Conservation (phyloP, 2,113 vertebrate species). For the Microcebus ravelobensis region DNA sequence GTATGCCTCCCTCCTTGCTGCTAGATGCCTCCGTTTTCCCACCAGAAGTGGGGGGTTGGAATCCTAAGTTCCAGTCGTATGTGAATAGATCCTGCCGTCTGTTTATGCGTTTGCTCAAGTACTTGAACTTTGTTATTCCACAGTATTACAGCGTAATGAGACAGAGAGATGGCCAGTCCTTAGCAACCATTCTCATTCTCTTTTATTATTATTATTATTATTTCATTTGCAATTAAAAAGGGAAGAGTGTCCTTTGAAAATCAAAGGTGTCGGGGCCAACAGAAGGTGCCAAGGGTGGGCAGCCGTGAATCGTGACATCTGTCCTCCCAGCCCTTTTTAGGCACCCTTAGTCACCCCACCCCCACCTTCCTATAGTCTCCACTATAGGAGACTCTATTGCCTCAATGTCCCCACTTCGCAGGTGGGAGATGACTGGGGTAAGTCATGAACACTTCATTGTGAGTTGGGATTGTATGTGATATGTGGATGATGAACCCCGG, state of each 20-base stretch:
- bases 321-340: background rate
- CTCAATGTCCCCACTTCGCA: background rate
- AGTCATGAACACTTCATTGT: background rate
- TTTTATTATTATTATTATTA: no score
- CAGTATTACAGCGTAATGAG: background rate
- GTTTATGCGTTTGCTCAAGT: background rate
- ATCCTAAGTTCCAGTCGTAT: background rate
- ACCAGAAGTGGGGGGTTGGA: rapidly evolving
- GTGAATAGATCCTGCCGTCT: no score
- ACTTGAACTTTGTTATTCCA: background rate
- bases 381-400: no score
- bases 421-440: no score
- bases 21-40: background rate
- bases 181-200: background rate
- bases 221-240: background rate
- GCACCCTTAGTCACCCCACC: background rate
- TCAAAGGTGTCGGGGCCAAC: background rate
- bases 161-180: background rate
- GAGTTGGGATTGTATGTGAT: background rate
- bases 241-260: background rate
- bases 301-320: background rate
- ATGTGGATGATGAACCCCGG: no score
- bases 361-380: background rate
- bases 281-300: no score
- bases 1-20: background rate